Base-by-base conservation (phyloP, 2,888 invertebrate species). In the Dorcus parallelipipedus region DNA sequence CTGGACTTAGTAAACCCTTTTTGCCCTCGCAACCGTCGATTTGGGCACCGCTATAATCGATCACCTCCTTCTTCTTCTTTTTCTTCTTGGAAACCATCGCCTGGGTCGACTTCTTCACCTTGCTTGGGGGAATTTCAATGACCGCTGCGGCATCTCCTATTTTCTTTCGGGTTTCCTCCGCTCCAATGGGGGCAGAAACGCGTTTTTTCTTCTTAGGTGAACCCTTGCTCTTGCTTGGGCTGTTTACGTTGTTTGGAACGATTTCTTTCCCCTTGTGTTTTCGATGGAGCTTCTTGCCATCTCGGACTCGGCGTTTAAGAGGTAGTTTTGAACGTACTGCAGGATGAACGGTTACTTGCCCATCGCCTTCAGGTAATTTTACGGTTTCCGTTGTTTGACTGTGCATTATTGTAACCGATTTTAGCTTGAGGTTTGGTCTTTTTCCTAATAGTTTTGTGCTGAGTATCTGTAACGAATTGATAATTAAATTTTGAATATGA, bases 321-420 rank as follows among this genome's bases (percentile, higher is more conserved):
- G 94, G 94, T 58, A 94, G 83, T 79, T 93, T 93, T 51, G 92
- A 90, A 65, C 93, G 87, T n/a, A 62, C 33, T 61, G 90, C 93
- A 55, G 91, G 93, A 73, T 95, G 93, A 2, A 94, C 90, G 63
- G 91, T 92, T 39, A 90, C 83, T 60, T 76, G 74, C 6, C 86
- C 87, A 63, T 90, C 87, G 61, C 88, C 90, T 61, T 83, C 83
- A 56, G 82, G 80, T 67, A 93, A 80, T 26, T 93, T 86, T 64
- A 93, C 93, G 64, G 93, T 92, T 81, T 93, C 93, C 60, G 93
- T 92, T 58, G 93, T 90, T 67, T 93, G 91, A 75, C 91, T 92
- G 83, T 93, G 93, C 73, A 93, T 91, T 76, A 93, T 93, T 69
- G 93, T 93, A 68, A 93, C 88, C 17, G 91, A 89, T 79, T 93